These are phyloP conservation scores for Amblyopsis hoosieri DNA, from an alignment of 2,797 vertebrate genomes.

Conservation along the genomic window DNA sequence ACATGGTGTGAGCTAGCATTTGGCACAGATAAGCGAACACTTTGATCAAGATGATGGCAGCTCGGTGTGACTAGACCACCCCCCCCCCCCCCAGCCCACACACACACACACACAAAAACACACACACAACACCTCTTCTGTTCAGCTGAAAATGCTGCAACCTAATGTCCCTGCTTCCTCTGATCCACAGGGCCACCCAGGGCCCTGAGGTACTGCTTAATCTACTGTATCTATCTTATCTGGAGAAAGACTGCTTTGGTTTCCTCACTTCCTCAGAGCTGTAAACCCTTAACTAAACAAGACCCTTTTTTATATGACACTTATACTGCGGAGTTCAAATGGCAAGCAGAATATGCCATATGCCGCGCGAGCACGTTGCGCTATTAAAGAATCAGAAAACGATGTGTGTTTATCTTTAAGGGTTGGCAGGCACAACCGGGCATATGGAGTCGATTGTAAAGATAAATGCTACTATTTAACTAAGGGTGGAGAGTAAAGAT, in stretches of 20 bases:
- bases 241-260: conserved; percentile 49
- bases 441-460: conserved; percentile 47
- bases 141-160: conserved; percentile 29
- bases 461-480: conserved; percentile 65
- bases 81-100: conserved; percentile 4
- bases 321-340: conserved; percentile 16
- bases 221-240: conserved; percentile 74
- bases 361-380: conserved; percentile 15
- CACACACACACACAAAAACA: background rate
- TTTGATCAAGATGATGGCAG: conserved; percentile 61
- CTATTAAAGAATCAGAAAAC: conserved; percentile 29
- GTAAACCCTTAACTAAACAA: conserved; percentile 46
- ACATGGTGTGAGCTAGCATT: conserved; percentile 44
- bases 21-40: conserved; percentile 60
- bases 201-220: conserved; percentile 44
- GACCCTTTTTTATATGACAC: conserved; percentile 32
- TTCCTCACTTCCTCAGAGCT: conserved; percentile 53
- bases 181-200: conserved; percentile 47
- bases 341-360: conserved; percentile 9
- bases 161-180: conserved; percentile 49
- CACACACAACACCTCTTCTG: background rate
- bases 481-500: conserved; percentile 54
- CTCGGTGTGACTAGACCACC: conserved; percentile 44
- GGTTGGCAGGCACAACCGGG: conserved; percentile 21
- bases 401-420: conserved; percentile 39